Conservation (phyloP, 2,113 vertebrate species). For the Aythya baeri region DNA sequence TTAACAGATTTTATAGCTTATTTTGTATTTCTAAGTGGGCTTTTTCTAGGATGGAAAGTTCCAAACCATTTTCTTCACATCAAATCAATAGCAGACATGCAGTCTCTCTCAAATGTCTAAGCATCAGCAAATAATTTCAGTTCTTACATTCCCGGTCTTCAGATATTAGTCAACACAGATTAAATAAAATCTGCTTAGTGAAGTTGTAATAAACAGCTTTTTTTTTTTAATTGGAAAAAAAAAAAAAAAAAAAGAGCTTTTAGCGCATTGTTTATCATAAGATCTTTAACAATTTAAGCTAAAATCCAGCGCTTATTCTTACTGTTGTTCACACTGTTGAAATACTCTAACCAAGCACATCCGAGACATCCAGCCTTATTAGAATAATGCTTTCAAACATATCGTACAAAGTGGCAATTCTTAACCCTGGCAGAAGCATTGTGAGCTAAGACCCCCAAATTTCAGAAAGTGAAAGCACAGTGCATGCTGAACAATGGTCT, state of each 20-base stretch:
- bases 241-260: not conserved
- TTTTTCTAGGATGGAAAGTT: not conserved
- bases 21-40: not conserved
- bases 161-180: constrained; percentile 15
- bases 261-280: not conserved
- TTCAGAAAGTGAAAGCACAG: not conserved
- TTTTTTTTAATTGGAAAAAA: not conserved
- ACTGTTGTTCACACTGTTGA: not conserved
- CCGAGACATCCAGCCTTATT: not conserved
- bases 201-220: not conserved
- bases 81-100: constrained; percentile 22
- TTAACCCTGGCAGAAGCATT: not conserved
- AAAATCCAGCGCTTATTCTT: not conserved
- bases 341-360: not conserved
- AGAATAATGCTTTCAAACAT: not conserved
- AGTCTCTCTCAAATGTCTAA: not conserved
- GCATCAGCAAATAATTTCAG: not conserved
- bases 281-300: not conserved
- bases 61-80: constrained; percentile 1
- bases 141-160: not conserved
- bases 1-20: not conserved
- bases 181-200: not conserved
- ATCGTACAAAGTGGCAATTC: not conserved
- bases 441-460: not conserved
- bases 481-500: not conserved